Conservation (phyloP, 2,888 invertebrate genomes). For the Epirrita christyi region DNA sequence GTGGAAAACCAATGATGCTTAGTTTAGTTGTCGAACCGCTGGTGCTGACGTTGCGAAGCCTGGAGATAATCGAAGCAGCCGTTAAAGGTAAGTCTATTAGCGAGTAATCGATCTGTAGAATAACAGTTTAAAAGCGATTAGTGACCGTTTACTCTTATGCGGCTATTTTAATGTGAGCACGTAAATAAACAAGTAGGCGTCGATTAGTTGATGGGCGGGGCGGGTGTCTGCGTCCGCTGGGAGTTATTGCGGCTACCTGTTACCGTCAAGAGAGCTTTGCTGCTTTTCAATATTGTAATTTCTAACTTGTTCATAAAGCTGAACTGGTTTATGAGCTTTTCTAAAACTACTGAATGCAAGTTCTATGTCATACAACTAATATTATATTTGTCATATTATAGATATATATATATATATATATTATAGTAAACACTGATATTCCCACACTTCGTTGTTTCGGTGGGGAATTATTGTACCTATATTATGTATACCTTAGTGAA, state of each 20-base stretch:
- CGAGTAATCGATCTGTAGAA: slow-evolving; percentile 30
- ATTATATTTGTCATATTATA: no score
- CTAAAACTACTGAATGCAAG: no score
- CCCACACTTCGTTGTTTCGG: no score
- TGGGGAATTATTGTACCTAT: no score
- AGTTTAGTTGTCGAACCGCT: slow-evolving; percentile 70
- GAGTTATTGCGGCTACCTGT: slow-evolving; percentile 55
- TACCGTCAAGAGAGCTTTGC: slow-evolving; percentile 41
- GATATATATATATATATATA: no score
- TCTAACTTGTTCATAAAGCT: slow-evolving; percentile 24
- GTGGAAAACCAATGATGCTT: slow-evolving; percentile 45
- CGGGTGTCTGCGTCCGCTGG: slow-evolving; percentile 51
- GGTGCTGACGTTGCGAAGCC: slow-evolving; percentile 62
- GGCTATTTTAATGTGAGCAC: slow-evolving; percentile 46
- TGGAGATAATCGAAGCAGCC: slow-evolving; percentile 70
- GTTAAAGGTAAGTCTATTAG: slow-evolving; percentile 65
- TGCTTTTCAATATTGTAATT: slow-evolving; percentile 40
- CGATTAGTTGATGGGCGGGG: slow-evolving; percentile 70
- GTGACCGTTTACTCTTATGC: slow-evolving; percentile 39
- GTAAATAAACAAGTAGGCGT: slow-evolving; percentile 76
- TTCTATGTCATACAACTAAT: no score
- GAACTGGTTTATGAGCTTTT: not conserved
- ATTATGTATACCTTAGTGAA: no score
- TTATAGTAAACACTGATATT: no score
- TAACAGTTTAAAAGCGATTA: slow-evolving; percentile 32